These are phyloP conservation scores for Clytia hemisphaerica DNA, from an alignment of 30 jellyfish, hydroid and myxozoan species.

Conservation along the genomic window DNA sequence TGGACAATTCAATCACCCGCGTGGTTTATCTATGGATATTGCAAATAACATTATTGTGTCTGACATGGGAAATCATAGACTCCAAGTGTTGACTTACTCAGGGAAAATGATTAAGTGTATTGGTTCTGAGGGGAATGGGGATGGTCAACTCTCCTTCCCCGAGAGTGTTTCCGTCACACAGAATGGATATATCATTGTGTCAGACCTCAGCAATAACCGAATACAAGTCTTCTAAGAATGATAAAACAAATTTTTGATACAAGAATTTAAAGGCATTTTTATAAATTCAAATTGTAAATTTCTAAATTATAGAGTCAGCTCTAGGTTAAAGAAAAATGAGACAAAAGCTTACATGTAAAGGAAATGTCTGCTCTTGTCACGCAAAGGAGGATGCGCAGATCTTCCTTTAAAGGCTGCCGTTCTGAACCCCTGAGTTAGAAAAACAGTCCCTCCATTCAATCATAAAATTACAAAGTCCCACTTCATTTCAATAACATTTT, in stretches of 20 bases:
- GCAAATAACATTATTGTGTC: conserved; percentile 88
- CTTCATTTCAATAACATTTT: no score
- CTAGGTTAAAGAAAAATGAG: no score
- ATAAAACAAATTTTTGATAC: neutral
- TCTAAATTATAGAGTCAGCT: no score
- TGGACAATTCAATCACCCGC: conserved; percentile 93
- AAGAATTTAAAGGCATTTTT: no score
- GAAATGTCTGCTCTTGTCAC: no score
- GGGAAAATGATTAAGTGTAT: conserved; percentile 77
- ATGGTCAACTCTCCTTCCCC: conserved; percentile 91
- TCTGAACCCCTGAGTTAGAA: no score
- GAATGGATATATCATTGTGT: conserved; percentile 84
- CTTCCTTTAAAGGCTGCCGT: no score
- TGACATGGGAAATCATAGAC: conserved; percentile 92
- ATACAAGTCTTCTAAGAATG: conserved; percentile 85
- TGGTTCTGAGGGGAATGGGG: conserved; percentile 96
- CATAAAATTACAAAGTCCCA: no score
- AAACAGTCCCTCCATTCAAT: no score
- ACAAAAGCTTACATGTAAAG: no score
- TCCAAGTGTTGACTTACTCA: conserved; percentile 66
- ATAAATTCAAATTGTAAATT: no score
- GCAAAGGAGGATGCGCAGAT: no score
- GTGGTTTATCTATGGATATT: conserved; percentile 95
- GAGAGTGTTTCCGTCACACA: conserved; percentile 96
- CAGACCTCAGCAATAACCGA: conserved; percentile 88